Percentiles rank a stretch among this genome's conserved stretches.
These are phyloP conservation scores for Panthera uncia DNA, from an alignment of 2,113 vertebrate species.

Conservation along the genomic window DNA sequence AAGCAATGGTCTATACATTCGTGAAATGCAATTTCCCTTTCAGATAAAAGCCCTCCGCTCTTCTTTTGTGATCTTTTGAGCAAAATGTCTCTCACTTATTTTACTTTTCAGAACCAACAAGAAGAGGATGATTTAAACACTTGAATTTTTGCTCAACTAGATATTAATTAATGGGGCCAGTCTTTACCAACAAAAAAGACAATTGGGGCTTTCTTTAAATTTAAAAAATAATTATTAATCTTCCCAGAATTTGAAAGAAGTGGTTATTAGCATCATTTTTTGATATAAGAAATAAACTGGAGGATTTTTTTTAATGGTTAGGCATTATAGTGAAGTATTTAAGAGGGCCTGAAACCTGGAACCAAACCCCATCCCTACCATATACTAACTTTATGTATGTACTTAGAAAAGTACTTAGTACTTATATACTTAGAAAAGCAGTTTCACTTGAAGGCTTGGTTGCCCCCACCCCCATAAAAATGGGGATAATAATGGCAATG, in stretches of 20 bases:
- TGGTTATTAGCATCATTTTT: background rate
- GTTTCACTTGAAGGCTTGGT: background rate
- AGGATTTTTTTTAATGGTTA: background rate
- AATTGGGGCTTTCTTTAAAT: background rate
- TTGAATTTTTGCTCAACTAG: background rate
- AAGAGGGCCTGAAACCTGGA: background rate
- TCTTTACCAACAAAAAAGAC: background rate
- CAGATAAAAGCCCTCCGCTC: background rate
- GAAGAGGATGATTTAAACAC: background rate
- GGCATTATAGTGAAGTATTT: background rate
- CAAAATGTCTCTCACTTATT: slow-evolving; percentile 1
- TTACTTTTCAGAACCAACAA: slow-evolving; percentile 28
- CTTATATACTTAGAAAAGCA: too few species aligned
- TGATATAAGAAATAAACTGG: background rate
- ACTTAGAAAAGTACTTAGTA: too few species aligned
- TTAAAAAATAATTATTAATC: background rate
- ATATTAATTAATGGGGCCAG: background rate
- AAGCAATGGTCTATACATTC: background rate
- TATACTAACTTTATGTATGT: background rate
- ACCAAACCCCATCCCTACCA: background rate
- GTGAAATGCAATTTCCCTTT: slow-evolving; percentile 31
- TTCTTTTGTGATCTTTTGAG: slow-evolving; percentile 34
- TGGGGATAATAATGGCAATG: background rate
- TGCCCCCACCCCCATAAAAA: background rate
- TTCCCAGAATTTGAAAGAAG: background rate